Evolutionary conservation across 92 coral and sea anemone species (phyloP), one percentile per base, ranked within the genome.

Genomic region (Actinostola sp.): DNA sequence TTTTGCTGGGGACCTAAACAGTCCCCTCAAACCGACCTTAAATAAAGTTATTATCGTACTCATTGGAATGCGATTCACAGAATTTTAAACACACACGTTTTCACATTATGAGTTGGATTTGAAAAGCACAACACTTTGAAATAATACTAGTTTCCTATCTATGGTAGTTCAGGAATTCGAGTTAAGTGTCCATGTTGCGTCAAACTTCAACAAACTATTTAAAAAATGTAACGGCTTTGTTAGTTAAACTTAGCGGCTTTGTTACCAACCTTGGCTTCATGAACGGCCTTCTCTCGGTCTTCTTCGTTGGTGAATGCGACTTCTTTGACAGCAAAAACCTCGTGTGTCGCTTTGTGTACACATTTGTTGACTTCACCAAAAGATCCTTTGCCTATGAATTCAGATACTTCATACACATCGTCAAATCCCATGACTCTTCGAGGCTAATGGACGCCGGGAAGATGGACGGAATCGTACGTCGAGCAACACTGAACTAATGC

Each of bases 321-420:
- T 72, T 86, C 96, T 63, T 93, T 93, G 49, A 93, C 96, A 1
- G 97, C 97, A 72, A 89, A 84, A 19, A 90, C 67, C 83, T 93
- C 92, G 6, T 78, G 72, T 13, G 89, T 93, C 67, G 67, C 63
- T 2, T 55, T 85, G 65, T 82, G 63, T 11, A 93, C 72, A 59
- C 97, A 93, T 52, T 86, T 89, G 64, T 86, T 86, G 15, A 93
- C 97, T 50, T 89, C 91, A 19, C 96, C 97, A 75, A 89, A 93
- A 2, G 96, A 71, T 3, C 97, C 97, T 63, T 86, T 90, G 0
- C 96, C 97, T 8, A 93, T 50, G 17, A 89, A 84, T 46, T 87
- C 92, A 71, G 83, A 77, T 12, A 93, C 71, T 19, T 93, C 96
- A 66, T 83, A 93, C 49, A 76, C 78, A 62, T 86, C 96, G 60